Base-by-base conservation (phyloP, 1,140 invertebrate species). In the Latrodectus geometricus region DNA sequence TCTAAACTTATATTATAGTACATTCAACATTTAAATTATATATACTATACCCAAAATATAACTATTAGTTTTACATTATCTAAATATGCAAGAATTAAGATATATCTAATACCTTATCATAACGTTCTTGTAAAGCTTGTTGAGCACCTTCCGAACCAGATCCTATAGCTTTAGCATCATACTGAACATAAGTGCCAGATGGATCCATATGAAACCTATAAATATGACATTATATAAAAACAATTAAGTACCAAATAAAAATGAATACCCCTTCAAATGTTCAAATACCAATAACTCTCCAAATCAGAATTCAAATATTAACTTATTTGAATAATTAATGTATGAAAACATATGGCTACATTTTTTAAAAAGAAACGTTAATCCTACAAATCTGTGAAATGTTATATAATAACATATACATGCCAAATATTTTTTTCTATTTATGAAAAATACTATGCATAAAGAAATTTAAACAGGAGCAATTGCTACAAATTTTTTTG, bases 121-220 rank as follows among this genome's bases (percentile, higher is more conserved):
- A 97, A 65, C 94, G 92, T 92, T 97, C 96, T 92, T 98, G 96
- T 73, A 98, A 93, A 88, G 96, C 97, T 91, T 99, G 98, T 90
- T 99, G 98, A 82, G 99, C 99, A 9, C 98, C 99, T 93, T 99
- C 99, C 89, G 97, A 99, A 72, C 98, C 99, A 3, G 98, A 99
- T 0, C 99, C 99, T 90, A 99, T 99, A 8, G 99, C 98, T 93
- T 99, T 99, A 20, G 98, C 99, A 91, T 98, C 95, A 92, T 97
- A 99, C 90, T 98, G 95, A 72, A 99, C 96, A 93, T 98, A 99
- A 8, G 98, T 99, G 35, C 94, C 94, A 48, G 97, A 99, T 11
- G 99, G 99, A 92, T 99, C 99, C 96, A 99, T 97, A 91, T 99
- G 98, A 92, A 95, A 99, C 79, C 92, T 93, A 78, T n/a, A 80